These are phyloP conservation scores for Phaonia tiefii DNA, from an alignment of 2,888 invertebrate genomes.

Conservation along the genomic window DNA sequence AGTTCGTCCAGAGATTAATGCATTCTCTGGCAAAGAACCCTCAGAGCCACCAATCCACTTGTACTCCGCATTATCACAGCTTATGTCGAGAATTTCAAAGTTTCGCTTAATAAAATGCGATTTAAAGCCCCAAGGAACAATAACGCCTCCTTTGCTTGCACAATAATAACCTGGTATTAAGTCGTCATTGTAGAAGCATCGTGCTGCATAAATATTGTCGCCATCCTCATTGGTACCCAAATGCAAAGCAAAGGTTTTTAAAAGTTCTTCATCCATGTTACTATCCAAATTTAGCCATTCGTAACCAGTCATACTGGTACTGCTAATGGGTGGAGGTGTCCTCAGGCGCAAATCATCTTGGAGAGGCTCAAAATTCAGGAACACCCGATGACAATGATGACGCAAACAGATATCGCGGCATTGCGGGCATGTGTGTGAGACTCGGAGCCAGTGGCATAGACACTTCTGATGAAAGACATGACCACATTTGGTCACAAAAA, in stretches of 20 bases:
- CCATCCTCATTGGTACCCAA: conserved; percentile 73
- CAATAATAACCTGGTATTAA: conserved; percentile 73
- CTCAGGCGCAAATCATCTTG: conserved; percentile 56
- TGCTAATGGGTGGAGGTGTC: not conserved
- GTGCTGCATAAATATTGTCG: conserved; percentile 73
- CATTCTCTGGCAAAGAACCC: conserved; percentile 71
- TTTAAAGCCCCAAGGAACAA: conserved; percentile 70
- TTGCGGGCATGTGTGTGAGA: conserved; percentile 73
- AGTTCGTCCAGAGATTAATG: conserved; percentile 71
- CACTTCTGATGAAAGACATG: conserved; percentile 75
- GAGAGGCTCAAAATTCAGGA: conserved; percentile 72
- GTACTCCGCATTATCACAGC: conserved; percentile 70
- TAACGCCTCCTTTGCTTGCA: conserved; percentile 68
- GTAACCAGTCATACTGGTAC: conserved; percentile 26
- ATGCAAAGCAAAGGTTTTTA: conserved; percentile 70
- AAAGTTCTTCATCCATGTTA: conserved; percentile 25
- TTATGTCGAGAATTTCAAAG: conserved; percentile 71
- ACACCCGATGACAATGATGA: conserved; percentile 71
- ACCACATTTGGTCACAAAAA: conserved; percentile 73
- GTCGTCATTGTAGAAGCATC: conserved; percentile 71
- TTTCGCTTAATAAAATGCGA: conserved; percentile 66
- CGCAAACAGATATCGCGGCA: conserved; percentile 71
- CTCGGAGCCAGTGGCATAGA: conserved; percentile 71
- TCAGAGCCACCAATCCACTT: conserved; percentile 71
- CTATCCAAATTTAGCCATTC: conserved; percentile 67